Conservation (phyloP, 2,888 invertebrate genomes). For the Drosophila greeni region DNA sequence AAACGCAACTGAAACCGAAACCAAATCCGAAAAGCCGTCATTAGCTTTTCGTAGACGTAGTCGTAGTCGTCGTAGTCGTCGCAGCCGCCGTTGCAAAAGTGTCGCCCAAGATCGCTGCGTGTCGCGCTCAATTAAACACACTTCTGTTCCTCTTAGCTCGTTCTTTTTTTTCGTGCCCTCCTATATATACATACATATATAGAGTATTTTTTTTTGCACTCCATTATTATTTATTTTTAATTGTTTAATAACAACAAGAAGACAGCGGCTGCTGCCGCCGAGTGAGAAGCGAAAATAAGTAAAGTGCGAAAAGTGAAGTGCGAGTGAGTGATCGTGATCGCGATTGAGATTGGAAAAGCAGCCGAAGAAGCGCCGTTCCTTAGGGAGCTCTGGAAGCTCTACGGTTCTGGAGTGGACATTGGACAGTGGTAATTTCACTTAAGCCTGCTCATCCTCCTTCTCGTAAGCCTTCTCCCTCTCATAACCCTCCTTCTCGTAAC, state of each 20-base stretch:
- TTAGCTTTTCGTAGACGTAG: conserved; percentile 14
- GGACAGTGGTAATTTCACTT: conserved; percentile 33
- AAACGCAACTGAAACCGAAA: conserved; percentile 26
- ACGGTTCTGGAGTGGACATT: conserved; percentile 15
- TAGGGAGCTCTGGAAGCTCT: background rate
- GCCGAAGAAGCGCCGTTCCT: background rate
- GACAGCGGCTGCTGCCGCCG: conserved; percentile 13
- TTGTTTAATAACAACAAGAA: conserved; percentile 43
- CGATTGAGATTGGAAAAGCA: conserved; percentile 16
- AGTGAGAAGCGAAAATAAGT: conserved; percentile 23
- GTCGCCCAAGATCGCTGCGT: conserved; percentile 38
- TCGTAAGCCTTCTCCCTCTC: too few species aligned
- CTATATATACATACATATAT: background rate
- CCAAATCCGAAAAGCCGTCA: conserved; percentile 21
- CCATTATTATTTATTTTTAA: conserved; percentile 49
- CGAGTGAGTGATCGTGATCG: conserved; percentile 36
- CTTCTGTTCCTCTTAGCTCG: conserved; percentile 15
- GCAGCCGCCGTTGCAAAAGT: conserved; percentile 20
- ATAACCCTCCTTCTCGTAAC: too few species aligned
- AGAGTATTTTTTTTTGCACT: conserved; percentile 17
- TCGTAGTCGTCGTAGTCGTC: conserved; percentile 13
- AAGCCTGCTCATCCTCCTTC: conserved; percentile 2
- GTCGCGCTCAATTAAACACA: conserved; percentile 50
- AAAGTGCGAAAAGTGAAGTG: conserved; percentile 63
- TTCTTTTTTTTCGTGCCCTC: conserved; percentile 17